Evolutionary conservation across 2,113 vertebrate species (phyloP), one percentile per base, ranked within the genome.

Genomic region (Herpetotheres cachinnans): DNA sequence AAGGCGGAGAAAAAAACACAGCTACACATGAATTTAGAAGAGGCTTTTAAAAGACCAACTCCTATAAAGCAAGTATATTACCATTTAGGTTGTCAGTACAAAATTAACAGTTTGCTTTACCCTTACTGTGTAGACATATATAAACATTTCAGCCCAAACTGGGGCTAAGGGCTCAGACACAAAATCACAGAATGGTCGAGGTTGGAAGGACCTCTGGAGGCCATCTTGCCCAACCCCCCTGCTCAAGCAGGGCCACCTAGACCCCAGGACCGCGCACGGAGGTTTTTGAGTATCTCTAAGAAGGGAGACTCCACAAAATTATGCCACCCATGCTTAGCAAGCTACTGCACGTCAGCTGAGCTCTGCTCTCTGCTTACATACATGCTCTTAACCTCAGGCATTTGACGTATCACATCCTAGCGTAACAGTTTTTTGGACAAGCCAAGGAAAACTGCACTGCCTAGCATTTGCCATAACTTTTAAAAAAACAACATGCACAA

Each of bases 311-410:
- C 63, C 30, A 36, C 25, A 71, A 24, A 46, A 52, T 40, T 21
- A 42, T 1, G 0, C 7, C 25, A 36, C 10, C 7, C 2, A 0
- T 0, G 2, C 25, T 22, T 36, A 9, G 13, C 22, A 55, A 13
- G 11, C 9, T 34, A 32, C n/a, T 29, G 24, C 42, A 56, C 5
- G 1, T 49, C 22, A 56, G 32, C 74, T 42, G 54, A 80, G 11
- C 27, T 74, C 38, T 3, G 0, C 46, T 49, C 61, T 30, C 42
- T 22, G 24, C 9, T 24, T 49, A 30, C 9, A 1, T 26, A 63
- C 8, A 6, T 9, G 18, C 20, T 11, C 18, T 30, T 47, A 47
- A 66, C 13, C 52, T 42, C 22, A 58, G 36, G 36, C 67, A 50
- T 36, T 26, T 71, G 46, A 59, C 2, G 1, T 16, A 44, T 8